phyloP scores from a whole-genome alignment of 2,113 vertebrate genomes.

The Phaethon lepturus region DNA sequence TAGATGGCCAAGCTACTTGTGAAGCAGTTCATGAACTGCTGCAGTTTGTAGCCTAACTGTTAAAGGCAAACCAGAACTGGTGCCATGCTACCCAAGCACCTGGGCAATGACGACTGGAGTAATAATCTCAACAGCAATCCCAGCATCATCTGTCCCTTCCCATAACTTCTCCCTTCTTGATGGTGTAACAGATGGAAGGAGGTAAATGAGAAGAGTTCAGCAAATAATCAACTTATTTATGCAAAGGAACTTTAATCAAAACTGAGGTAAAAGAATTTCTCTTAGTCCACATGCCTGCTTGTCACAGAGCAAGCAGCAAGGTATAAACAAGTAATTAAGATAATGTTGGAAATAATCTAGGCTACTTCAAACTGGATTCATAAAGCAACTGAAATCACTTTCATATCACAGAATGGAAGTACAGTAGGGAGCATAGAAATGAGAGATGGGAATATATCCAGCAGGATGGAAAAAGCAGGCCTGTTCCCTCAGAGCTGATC shows the following conservation, averaged over 20 bases:
- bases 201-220: neutral
- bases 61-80: neutral
- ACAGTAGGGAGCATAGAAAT: slow-evolving; percentile 14
- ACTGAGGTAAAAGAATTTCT: neutral
- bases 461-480: slow-evolving; percentile 46
- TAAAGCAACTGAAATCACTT: slow-evolving; percentile 21
- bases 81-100: neutral
- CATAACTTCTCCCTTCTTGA: neutral
- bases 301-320: neutral
- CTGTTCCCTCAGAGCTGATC: slow-evolving; percentile 40
- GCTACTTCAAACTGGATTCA: slow-evolving; percentile 13
- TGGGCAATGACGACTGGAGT: neutral
- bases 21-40: neutral
- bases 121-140: neutral
- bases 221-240: neutral
- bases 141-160: neutral
- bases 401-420: slow-evolving; percentile 12
- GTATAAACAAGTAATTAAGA: slow-evolving; percentile 12
- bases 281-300: neutral
- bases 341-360: neutral
- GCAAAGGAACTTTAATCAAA: slow-evolving; percentile 24
- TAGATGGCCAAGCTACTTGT: slow-evolving; percentile 15
- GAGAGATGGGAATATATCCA: slow-evolving; percentile 46
- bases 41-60: neutral
- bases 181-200: neutral